Evolutionary conservation across 2,888 invertebrate genomes (phyloP).

Genomic region (Leistus spinibarbis): DNA sequence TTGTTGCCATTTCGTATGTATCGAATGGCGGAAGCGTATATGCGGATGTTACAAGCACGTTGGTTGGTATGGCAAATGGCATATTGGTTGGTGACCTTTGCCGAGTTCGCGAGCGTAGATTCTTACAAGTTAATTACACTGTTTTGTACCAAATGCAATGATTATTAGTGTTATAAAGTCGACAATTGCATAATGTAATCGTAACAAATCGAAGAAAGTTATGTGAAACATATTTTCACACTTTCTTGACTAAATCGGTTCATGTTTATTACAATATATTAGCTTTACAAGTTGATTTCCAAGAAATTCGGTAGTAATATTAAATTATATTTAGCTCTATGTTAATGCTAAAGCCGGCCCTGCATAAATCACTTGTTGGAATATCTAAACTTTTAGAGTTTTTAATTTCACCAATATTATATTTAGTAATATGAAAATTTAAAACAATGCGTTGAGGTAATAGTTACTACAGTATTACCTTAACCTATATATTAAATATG

Average conservation of each 20-base stretch:
- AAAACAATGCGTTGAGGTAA: no score
- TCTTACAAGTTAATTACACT: not conserved
- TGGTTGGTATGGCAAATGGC: not conserved
- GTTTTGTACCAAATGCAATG: not conserved
- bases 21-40: not conserved
- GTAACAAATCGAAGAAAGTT: not conserved
- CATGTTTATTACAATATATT: not conserved
- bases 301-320: no score
- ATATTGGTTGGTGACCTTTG: no score
- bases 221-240: not conserved
- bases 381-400: no score
- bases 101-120: not conserved
- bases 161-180: not conserved
- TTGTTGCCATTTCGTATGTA: not conserved
- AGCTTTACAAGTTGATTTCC: no score
- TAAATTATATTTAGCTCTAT: no score
- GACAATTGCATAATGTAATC: not conserved
- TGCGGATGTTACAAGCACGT: not conserved
- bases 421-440: no score
- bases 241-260: not conserved
- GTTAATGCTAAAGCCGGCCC: no score
- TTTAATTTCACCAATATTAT: no score
- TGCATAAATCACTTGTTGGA: no score
- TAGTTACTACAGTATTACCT: no score
- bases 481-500: no score